Conservation (phyloP, 2,888 invertebrate genomes). For the Philereme vetulata region DNA sequence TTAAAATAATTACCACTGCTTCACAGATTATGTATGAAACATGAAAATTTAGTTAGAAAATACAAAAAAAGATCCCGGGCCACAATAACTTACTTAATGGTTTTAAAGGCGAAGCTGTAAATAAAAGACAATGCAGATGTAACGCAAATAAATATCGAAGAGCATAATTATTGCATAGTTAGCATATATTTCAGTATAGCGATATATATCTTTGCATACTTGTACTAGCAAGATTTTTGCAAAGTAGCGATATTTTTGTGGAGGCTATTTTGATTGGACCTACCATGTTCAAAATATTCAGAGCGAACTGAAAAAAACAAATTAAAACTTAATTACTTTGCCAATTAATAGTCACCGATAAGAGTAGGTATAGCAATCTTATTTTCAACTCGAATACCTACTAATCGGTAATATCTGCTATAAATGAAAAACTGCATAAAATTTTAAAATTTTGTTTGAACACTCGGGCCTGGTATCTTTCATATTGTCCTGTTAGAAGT, state of each 20-base stretch:
- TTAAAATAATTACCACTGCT: conserved; percentile 33
- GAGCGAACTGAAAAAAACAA: neutral
- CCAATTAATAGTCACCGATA: neutral
- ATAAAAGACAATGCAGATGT: conserved; percentile 27
- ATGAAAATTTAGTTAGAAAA: conserved; percentile 53
- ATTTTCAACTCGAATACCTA: too few relatives aligned
- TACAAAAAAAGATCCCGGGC: conserved; percentile 35
- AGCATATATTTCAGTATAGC: neutral
- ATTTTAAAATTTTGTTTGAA: too few relatives aligned
- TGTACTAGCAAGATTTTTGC: neutral
- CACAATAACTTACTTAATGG: conserved; percentile 39
- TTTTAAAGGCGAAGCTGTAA: conserved; percentile 37
- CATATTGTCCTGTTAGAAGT: too few relatives aligned
- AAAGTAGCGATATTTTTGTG: neutral
- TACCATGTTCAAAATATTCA: neutral
- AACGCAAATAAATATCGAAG: conserved; percentile 14
- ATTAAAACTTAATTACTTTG: conserved; percentile 8
- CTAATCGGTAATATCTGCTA: too few relatives aligned
- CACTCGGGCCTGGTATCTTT: too few relatives aligned
- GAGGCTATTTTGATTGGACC: neutral
- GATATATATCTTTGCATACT: neutral
- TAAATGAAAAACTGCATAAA: too few relatives aligned
- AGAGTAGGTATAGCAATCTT: too few relatives aligned
- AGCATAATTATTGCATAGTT: neutral
- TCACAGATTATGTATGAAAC: conserved; percentile 42